These are phyloP conservation scores for Psilopsiagon aymara DNA, from an alignment of 2,113 vertebrate species.

Conservation along the genomic window DNA sequence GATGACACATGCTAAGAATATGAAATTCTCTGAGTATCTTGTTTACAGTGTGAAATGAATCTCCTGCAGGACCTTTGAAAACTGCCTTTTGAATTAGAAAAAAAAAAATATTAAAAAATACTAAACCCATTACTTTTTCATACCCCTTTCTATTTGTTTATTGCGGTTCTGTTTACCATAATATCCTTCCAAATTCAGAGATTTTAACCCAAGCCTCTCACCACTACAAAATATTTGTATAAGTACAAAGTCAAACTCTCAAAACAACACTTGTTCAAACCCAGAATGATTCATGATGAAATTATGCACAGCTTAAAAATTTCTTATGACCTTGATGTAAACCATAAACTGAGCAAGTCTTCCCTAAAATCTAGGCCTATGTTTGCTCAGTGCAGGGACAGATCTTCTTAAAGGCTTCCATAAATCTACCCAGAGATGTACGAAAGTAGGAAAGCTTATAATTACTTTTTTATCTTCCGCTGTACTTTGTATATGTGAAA, in stretches of 20 bases:
- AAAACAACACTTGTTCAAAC: not conserved
- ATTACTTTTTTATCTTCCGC: not conserved
- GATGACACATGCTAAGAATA: not conserved
- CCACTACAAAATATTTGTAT: not conserved
- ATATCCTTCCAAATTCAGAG: not conserved
- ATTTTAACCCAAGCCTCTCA: slow-evolving; percentile 16
- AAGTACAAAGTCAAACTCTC: slow-evolving; percentile 6
- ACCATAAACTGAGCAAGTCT: not conserved
- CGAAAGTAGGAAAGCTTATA: not conserved
- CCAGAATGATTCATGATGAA: not conserved
- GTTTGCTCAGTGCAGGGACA: not conserved
- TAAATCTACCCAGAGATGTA: not conserved
- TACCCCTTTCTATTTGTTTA: not conserved
- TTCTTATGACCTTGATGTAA: not conserved
- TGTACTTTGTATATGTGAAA: not conserved
- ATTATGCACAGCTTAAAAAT: not conserved
- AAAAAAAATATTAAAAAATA: not conserved
- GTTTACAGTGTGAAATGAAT: not conserved
- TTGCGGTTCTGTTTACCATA: not conserved
- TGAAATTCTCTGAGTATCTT: not conserved
- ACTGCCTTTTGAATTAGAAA: not conserved
- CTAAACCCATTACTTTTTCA: slow-evolving; percentile 25
- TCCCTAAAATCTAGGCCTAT: not conserved
- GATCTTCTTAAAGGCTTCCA: not conserved
- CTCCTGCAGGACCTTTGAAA: not conserved